Conservation (phyloP, 1,140 invertebrate genomes). For the Drosophila yakuba region DNA sequence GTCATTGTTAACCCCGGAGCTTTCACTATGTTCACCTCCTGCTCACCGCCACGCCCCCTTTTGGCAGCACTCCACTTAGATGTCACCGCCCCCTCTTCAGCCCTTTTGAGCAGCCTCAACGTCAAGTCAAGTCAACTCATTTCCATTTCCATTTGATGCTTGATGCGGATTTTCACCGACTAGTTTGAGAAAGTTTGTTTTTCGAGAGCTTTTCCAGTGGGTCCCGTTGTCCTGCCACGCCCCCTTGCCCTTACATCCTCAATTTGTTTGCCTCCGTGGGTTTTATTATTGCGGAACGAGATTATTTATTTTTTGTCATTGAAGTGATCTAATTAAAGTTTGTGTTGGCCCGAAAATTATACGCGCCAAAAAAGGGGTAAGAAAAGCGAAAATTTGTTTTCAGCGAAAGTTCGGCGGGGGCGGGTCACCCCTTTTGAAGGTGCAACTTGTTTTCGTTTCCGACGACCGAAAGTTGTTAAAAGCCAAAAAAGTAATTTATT, state of each 20-base stretch:
- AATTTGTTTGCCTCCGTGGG: constrained; percentile 60
- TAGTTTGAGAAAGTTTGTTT: constrained; percentile 66
- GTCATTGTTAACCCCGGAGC: constrained; percentile 79
- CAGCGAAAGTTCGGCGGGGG: constrained; percentile 14
- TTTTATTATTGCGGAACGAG: constrained; percentile 76
- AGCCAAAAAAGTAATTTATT: constrained; percentile 74
- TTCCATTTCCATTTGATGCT: constrained; percentile 76
- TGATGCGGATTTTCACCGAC: constrained; percentile 56
- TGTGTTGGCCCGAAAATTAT: constrained; percentile 58
- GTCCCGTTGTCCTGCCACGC: background rate
- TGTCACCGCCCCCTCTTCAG: constrained; percentile 21
- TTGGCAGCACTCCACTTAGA: constrained; percentile 35
- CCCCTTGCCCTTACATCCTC: constrained; percentile 22
- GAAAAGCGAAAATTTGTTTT: constrained; percentile 55
- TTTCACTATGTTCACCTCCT: constrained; percentile 43
- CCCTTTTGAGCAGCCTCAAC: constrained; percentile 31
- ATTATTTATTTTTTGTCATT: constrained; percentile 82
- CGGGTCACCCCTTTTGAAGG: constrained; percentile 26
- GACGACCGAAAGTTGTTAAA: constrained; percentile 48
- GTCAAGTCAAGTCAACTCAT: constrained; percentile 65
- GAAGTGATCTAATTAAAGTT: constrained; percentile 82
- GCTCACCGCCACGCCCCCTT: background rate
- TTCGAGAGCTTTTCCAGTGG: constrained; percentile 64
- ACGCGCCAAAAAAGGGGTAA: constrained; percentile 7
- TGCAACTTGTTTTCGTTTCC: constrained; percentile 68